Conservation (phyloP, 2,888 invertebrate genomes). For the Macropis europaea region DNA sequence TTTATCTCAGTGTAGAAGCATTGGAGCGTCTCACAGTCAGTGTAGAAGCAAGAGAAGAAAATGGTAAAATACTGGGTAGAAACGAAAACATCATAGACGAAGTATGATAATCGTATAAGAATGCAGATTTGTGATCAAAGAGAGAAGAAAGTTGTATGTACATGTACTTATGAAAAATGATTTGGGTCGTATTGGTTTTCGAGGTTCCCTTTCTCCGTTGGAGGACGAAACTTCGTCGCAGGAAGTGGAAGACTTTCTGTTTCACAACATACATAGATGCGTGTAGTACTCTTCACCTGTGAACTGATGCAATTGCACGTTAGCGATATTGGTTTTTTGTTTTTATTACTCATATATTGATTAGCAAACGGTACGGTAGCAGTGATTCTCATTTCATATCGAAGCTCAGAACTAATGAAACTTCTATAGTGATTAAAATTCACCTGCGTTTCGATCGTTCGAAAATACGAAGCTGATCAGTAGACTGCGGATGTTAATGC, state of each 20-base stretch:
- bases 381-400: background rate
- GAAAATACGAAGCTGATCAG: too few species aligned
- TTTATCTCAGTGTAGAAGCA: too few species aligned
- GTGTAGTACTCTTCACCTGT: conserved; percentile 12
- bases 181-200: conserved; percentile 61
- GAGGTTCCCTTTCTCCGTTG: conserved; percentile 52
- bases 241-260: conserved; percentile 57
- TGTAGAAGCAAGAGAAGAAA: too few species aligned
- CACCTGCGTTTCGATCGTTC: too few species aligned
- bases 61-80: too few species aligned
- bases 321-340: background rate
- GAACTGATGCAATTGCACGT: background rate
- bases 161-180: conserved; percentile 33
- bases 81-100: background rate
- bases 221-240: conserved; percentile 44
- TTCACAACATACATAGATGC: conserved; percentile 52
- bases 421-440: too few species aligned
- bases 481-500: too few species aligned
- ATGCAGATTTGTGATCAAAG: background rate
- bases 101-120: background rate
- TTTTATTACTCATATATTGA: background rate
- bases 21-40: too few species aligned
- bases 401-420: too few species aligned
- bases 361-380: background rate
- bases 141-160: conserved; percentile 38